Base-by-base conservation (phyloP, 2,113 vertebrate species). In the Cyanoderma ruficeps region DNA sequence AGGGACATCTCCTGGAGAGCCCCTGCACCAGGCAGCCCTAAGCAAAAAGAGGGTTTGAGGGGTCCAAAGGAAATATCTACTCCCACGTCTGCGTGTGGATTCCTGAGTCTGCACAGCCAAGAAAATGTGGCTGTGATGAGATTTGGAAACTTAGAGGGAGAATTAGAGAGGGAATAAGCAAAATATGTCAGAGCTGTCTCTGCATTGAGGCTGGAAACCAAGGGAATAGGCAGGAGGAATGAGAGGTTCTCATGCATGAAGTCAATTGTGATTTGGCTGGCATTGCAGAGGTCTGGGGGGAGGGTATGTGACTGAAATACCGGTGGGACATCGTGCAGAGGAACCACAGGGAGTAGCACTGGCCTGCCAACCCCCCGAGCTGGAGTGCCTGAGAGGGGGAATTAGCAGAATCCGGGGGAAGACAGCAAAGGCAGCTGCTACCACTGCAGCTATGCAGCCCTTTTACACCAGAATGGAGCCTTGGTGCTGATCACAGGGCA, bases 181-280 rank as follows among this genome's bases (percentile, higher is more conserved):
- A 94, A 96, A 87, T 82, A 89, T 92, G 95, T 84, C 89, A 94
- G 89, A 94, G 74, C 87, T 95, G 65, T 85, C 81, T 94, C 84
- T 65, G 61, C 8, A 4, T 10, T 84, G 83, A 95, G 89, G 42
- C 72, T 95, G 80, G 72, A 95, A 96, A 95, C 65, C 84, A 65
- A 85, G 94, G 91, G 91, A 96, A 95, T 91, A 95, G 63, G 59
- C 78, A 93, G 87, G 82, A 96, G 61, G 93, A 95, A 83, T 30
- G 47, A 90, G 82, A 87, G 69, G 94, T 86, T 91, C 87, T 96
- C 90, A 91, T 90, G 94, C 94, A 85, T 96, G 96, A 94, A 94
- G 89, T 77, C 2, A 27, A 59, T 20, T 96, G 93, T 72, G 93
- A 93, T 94, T 91, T 95, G 55, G 59, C 59, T 67, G 87, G 74